Evolutionary conservation across 2,888 invertebrate genomes (phyloP), one percentile per base, ranked within the genome.

Genomic region (Calameuta pallipes): DNA sequence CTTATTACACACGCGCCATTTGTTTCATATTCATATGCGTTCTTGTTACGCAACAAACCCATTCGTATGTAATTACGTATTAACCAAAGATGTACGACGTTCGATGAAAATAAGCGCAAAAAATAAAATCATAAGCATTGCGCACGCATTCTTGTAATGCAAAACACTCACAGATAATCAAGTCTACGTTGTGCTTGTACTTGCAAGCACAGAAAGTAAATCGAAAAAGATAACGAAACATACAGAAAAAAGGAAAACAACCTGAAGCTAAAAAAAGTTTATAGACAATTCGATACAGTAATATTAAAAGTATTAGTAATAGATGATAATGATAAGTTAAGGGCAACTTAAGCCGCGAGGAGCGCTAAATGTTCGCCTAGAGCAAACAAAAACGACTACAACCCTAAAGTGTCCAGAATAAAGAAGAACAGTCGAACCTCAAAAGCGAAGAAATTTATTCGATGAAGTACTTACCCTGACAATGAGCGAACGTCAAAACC

Each of bases 161-260:
- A 56, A 56, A 23, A 56, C 56, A 23, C 56, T 23, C 2, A 56
- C 56, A 56, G 56, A 23, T 15, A 23, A 23, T 56, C 56, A 56
- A 23, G 6, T 23, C 56, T 56, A 56, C 56, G 15, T 56, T 56
- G 41, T 9, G 23, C 23, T 23, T 15, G 36, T 56, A 23, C 9
- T 56, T 9, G 9, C 15, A 56, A 56, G 56, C 56, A 23, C 23
- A 56, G 56, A 56, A 23, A 56, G 56, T 23, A 56, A 56, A 23
- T 23, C 56, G 23, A 56, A 9, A 9, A 23, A 56, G 56, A 23
- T 56, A 56, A 56, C 56, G 9, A 23, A 23, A 23, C 23, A 9
- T 41, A 41, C 41, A 35, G 37, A 37, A 75, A 33, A 69, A 68
- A 30, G 68, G 4, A 73, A 78, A 79, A 74, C 36, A 41, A 78